Evolutionary conservation across 2,113 vertebrate species (phyloP).

Genomic region (Hipposideros armiger): DNA sequence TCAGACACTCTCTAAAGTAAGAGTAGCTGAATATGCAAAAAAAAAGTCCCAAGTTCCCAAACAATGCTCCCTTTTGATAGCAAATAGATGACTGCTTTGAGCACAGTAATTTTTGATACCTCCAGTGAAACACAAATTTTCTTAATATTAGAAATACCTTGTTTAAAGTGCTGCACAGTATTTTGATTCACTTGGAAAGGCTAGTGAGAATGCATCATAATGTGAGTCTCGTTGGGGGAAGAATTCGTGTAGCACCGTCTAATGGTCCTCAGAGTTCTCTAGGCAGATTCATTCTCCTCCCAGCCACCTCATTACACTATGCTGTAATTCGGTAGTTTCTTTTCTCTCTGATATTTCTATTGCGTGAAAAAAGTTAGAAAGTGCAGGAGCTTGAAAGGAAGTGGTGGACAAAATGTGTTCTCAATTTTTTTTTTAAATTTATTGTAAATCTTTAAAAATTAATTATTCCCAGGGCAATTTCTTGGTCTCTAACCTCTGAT

Average conservation of each 20-base stretch:
- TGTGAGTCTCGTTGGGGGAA: not conserved
- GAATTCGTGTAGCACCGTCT: not conserved
- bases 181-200: not conserved
- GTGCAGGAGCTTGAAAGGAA: not conserved
- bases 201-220: not conserved
- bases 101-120: not conserved
- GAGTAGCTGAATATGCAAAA: not conserved
- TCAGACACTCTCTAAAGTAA: not conserved
- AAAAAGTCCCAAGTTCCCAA: too few relatives aligned
- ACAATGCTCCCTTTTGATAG: not conserved
- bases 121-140: not conserved
- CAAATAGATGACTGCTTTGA: not conserved
- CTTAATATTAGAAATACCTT: not conserved
- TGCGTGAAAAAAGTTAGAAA: constrained; percentile 22
- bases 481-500: constrained; percentile 18
- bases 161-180: not conserved
- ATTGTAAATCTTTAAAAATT: not conserved
- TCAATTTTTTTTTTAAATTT: not conserved
- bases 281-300: not conserved
- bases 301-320: not conserved
- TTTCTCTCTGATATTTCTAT: not conserved
- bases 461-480: constrained; percentile 46
- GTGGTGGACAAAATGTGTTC: not conserved
- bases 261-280: not conserved
- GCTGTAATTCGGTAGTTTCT: not conserved